Percentiles rank a stretch among this genome's conserved stretches.
Conservation (phyloP, 2,113 vertebrate genomes). For the Crotalus viridis region DNA sequence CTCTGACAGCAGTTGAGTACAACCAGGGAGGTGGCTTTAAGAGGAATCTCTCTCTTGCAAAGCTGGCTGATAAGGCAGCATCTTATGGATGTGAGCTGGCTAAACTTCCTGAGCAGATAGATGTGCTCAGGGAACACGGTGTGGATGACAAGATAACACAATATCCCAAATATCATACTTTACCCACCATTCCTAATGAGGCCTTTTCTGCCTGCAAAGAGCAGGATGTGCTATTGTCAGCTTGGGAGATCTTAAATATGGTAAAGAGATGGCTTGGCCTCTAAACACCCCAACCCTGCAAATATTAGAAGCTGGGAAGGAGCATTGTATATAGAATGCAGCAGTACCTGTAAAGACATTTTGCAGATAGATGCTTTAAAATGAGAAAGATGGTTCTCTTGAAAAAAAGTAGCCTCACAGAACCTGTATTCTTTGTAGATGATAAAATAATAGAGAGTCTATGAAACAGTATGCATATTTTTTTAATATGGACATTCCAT, state of each 20-base stretch:
- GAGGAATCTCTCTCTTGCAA: slow-evolving; percentile 48
- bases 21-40: slow-evolving; percentile 52
- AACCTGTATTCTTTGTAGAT: background rate
- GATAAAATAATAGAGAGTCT: background rate
- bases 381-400: too few relatives aligned
- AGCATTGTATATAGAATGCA: too few relatives aligned
- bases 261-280: slow-evolving; percentile 22
- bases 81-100: slow-evolving; percentile 47
- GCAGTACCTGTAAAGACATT: too few relatives aligned
- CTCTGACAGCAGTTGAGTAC: slow-evolving; percentile 71
- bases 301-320: too few relatives aligned
- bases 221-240: slow-evolving; percentile 55
- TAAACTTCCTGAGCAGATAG: slow-evolving; percentile 56
- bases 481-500: too few relatives aligned
- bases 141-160: slow-evolving; percentile 75
- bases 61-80: slow-evolving; percentile 60
- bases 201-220: slow-evolving; percentile 59
- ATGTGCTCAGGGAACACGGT: slow-evolving; percentile 55
- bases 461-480: background rate
- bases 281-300: background rate
- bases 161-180: slow-evolving; percentile 69
- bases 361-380: too few relatives aligned
- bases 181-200: slow-evolving; percentile 72
- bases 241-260: slow-evolving; percentile 17
- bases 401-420: too few relatives aligned